Base-by-base conservation (phyloP, 1,140 invertebrate species). In the Zaprionus inermis region DNA sequence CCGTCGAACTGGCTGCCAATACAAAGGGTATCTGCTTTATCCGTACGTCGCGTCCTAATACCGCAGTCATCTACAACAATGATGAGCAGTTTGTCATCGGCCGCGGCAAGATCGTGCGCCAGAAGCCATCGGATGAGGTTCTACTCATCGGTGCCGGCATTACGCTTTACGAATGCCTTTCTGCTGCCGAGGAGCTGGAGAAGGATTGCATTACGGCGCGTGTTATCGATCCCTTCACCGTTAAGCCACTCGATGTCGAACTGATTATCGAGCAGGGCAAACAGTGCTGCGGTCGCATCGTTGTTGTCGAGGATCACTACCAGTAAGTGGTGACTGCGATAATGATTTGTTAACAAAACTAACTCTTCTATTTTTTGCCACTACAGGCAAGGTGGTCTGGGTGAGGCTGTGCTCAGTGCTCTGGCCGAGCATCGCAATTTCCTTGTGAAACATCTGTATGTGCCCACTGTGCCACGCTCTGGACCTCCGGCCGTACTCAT, bases 261-360 rank as follows among this genome's bases (percentile, higher is more conserved):
- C 94, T 95, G 0, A 95, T 99, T 32, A 93, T 97, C 49, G 93
- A 94, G 52, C 95, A 98, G 92, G 98, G 98, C 11, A 94, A 94
- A 55, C 95, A 96, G 55, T 96, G 94, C 68, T 96, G 96, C 36
- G 98, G 98, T 0, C 94, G 95, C 24, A 94, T 99, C 38, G 84
- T 99, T 49, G 98, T 98, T 30, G 97, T 99, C 5, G 99, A 99
- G 92, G 99, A 99, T 93, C 99, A 99, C 93, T 99, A 99, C 91
- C 93, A 97, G 96, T 97, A 78, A 84, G 92, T 93, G 5, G 12
- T 22, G 12, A 61, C 12, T 7, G 18, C 9, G 14, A 20, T 41
- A 3, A 22, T 6, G 12, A 28, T 38, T 22, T 6, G 12, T 28
- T 9, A n/a, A 30, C 14, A 2, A 16, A 30, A 24, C 30, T 56